phyloP scores from a whole-genome alignment of 2,113 vertebrate species.

The Perca schrenkii region DNA sequence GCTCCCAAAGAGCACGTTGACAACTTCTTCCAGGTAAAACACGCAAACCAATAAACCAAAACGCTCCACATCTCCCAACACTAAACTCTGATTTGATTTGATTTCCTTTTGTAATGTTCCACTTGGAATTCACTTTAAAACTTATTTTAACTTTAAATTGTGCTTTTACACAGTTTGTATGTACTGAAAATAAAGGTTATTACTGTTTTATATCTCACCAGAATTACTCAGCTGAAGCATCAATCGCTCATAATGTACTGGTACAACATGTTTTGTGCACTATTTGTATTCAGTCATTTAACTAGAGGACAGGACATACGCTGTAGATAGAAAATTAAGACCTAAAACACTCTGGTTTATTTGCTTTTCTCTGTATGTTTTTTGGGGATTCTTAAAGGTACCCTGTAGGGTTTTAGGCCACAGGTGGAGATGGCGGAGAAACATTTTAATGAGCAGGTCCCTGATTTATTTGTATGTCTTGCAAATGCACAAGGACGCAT shows the following conservation, averaged over 20 bases:
- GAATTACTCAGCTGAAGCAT: background rate
- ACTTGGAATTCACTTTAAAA: background rate
- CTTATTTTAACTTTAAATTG: background rate
- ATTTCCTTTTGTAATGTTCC: background rate
- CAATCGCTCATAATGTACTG: background rate
- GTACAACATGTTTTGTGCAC: background rate
- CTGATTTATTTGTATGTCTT: background rate
- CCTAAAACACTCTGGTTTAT: too few species aligned
- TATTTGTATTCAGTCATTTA: too few species aligned
- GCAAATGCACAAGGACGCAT: too few species aligned
- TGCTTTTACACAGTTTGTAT: background rate
- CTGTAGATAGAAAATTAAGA: too few species aligned
- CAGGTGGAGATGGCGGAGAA: background rate
- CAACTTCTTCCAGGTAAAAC: conserved; percentile 93
- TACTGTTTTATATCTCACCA: background rate
- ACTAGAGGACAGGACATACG: too few species aligned
- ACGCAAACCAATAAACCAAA: background rate
- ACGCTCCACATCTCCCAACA: background rate
- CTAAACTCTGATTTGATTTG: background rate
- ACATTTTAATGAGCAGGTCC: background rate
- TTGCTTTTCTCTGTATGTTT: too few species aligned
- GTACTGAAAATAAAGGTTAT: too few species aligned
- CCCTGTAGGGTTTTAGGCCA: background rate
- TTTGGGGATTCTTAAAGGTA: too few species aligned
- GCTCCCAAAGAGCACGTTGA: conserved; percentile 93